Percentiles rank a stretch among this genome's conserved stretches.
phyloP scores from a whole-genome alignment of 2,113 vertebrate species.

The Willisornis vidua region DNA sequence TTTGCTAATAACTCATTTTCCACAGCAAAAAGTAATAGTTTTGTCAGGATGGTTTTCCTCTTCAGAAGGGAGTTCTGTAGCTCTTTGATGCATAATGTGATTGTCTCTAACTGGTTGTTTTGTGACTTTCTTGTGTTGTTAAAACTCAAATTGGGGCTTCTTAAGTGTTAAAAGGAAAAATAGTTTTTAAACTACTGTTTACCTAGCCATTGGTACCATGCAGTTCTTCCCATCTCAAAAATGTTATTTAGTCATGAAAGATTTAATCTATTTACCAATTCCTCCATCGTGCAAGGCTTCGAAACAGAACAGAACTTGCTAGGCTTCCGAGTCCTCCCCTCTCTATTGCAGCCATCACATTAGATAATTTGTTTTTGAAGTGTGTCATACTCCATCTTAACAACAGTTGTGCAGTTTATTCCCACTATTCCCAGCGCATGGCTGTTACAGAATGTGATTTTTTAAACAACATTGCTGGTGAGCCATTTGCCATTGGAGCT shows the following conservation, averaged over 20 bases:
- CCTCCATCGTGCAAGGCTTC: neutral
- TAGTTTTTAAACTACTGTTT: neutral
- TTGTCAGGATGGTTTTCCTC: neutral
- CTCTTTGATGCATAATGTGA: neutral
- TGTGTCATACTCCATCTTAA: neutral
- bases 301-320: neutral
- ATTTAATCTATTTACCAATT: neutral
- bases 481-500: neutral
- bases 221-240: neutral
- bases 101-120: neutral
- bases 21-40: neutral
- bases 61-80: neutral
- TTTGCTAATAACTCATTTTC: neutral
- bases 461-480: neutral
- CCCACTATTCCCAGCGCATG: neutral
- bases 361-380: neutral
- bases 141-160: neutral
- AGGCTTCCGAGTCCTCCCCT: neutral
- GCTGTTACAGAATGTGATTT: neutral
- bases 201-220: rapidly evolving
- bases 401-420: neutral
- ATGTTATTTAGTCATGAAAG: neutral
- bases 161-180: neutral
- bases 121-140: neutral
- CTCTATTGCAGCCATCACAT: rapidly evolving